These are phyloP conservation scores for Coracias cyanogaster DNA, from an alignment of 2,797 vertebrate species.

Conservation along the genomic window DNA sequence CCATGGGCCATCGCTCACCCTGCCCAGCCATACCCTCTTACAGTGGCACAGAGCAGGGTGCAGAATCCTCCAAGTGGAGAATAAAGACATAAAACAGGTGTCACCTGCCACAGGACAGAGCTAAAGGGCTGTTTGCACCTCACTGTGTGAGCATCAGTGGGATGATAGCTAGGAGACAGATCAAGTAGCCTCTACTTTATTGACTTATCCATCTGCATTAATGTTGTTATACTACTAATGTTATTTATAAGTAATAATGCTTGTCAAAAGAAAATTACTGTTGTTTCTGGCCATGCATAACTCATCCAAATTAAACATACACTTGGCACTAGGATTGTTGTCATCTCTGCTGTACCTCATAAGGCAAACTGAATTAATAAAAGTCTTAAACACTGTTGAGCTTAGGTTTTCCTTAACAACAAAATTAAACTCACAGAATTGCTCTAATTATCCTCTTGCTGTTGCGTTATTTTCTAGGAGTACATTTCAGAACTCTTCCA, in stretches of 20 bases:
- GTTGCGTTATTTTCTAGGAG: not conserved
- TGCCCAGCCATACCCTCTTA: not conserved
- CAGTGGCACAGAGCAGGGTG: not conserved
- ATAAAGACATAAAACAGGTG: not conserved
- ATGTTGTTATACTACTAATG: not conserved
- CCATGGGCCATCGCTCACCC: accelerated
- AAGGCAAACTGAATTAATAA: conserved; percentile 66
- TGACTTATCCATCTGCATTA: conserved; percentile 30
- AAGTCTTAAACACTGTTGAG: conserved; percentile 56
- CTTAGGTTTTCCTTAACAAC: not conserved
- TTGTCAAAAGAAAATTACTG: conserved; percentile 69
- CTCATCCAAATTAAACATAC: conserved; percentile 75
- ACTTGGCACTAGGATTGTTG: conserved; percentile 51
- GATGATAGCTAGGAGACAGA: not conserved
- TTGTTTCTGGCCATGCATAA: conserved; percentile 69
- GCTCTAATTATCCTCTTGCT: conserved; percentile 13
- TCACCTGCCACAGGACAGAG: not conserved
- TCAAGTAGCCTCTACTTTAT: not conserved
- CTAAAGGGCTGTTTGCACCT: not conserved
- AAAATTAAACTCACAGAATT: conserved; percentile 6
- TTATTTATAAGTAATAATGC: conserved; percentile 70
- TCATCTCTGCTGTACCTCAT: conserved; percentile 65
- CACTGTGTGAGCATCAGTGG: not conserved
- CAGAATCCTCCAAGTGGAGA: not conserved
- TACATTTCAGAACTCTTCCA: not conserved